phyloP scores from a whole-genome alignment of 1,140 invertebrate genomes.

The Teleopsis dalmanni region DNA sequence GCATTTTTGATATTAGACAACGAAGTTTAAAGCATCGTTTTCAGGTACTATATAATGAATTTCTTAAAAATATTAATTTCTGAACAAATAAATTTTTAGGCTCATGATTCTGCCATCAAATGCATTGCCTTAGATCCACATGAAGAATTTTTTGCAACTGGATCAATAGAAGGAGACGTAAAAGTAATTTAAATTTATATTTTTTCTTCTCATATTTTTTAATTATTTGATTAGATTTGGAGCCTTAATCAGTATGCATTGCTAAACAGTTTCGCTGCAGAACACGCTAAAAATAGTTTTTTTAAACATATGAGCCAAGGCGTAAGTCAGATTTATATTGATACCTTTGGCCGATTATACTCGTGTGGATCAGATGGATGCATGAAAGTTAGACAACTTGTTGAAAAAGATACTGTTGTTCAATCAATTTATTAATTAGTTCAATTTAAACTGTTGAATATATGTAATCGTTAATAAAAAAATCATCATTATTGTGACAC shows the following conservation, averaged over 20 bases:
- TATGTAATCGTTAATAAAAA: too few relatives aligned
- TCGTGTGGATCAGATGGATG: constrained; percentile 98
- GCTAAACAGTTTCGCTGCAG: constrained; percentile 80
- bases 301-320: constrained; percentile 96
- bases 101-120: constrained; percentile 89
- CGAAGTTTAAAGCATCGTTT: constrained; percentile 81
- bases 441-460: too few relatives aligned
- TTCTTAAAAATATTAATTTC: too few relatives aligned
- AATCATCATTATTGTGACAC: too few relatives aligned
- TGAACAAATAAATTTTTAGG: too few relatives aligned
- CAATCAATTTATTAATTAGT: constrained; percentile 41
- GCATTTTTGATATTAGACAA: constrained; percentile 89
- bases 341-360: constrained; percentile 78
- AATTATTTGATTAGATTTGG: constrained; percentile 88
- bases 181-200: constrained; percentile 59
- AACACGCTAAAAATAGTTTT: constrained; percentile 88
- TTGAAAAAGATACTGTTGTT: constrained; percentile 46
- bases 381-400: constrained; percentile 90
- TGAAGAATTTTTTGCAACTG: constrained; percentile 95
- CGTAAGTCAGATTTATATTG: constrained; percentile 89
- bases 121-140: constrained; percentile 88
- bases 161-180: constrained; percentile 97
- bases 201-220: background rate
- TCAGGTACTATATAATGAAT: too few relatives aligned
- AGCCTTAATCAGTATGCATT: constrained; percentile 77